These are phyloP conservation scores for Camponotus fellah DNA, from an alignment of 2,888 invertebrate species.

Conservation along the genomic window DNA sequence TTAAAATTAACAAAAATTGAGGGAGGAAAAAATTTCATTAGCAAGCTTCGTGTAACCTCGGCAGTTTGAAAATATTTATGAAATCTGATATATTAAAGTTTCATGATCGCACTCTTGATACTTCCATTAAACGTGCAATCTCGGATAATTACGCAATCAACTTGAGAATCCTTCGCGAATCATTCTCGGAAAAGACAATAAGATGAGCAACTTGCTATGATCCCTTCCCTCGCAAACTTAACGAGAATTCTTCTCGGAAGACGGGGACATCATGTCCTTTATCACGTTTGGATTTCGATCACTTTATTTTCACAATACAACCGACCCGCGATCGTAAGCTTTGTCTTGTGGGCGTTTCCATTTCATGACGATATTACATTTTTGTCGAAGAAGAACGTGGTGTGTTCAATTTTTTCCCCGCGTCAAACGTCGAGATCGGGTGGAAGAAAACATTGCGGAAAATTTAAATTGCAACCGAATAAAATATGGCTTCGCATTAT, in stretches of 20 bases:
- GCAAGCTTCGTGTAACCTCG: background rate
- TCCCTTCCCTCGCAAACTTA: background rate
- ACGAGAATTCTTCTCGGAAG: constrained; percentile 1
- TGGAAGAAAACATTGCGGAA: background rate
- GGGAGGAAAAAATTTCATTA: background rate
- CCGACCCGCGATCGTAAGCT: constrained; percentile 12
- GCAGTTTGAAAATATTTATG: background rate
- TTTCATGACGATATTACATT: constrained; percentile 36
- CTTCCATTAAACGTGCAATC: background rate
- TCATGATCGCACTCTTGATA: background rate
- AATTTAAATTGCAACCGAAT: background rate
- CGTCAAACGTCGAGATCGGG: background rate
- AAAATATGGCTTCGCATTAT: background rate
- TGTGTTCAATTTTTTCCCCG: constrained; percentile 21
- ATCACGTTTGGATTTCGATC: constrained; percentile 28
- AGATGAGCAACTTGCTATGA: background rate
- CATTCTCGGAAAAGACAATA: background rate
- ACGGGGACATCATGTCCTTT: background rate
- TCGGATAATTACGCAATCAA: constrained; percentile 20
- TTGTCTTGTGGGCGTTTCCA: background rate
- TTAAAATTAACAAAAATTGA: constrained; percentile 2
- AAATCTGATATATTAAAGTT: constrained; percentile 4
- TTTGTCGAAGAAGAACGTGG: constrained; percentile 13
- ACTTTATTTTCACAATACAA: constrained; percentile 17
- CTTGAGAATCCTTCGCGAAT: constrained; percentile 1